Conservation (phyloP, 2,888 invertebrate species). For the Lithosia quadra region DNA sequence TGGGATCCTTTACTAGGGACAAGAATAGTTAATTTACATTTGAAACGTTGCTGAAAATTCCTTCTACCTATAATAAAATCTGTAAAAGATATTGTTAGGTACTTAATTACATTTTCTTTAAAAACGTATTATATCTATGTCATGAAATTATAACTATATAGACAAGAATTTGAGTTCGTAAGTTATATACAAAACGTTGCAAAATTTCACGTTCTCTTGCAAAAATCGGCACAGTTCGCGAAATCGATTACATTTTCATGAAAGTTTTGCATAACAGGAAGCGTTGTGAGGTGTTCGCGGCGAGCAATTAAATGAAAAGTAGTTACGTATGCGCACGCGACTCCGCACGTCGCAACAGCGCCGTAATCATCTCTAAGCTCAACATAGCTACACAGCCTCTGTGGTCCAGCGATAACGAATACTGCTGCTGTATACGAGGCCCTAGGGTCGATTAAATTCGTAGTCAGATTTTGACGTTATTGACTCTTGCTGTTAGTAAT, state of each 20-base stretch:
- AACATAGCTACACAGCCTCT: background rate
- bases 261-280: slow-evolving; percentile 57
- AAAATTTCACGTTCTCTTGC: background rate
- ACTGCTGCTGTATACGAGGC: background rate
- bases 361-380: slow-evolving; percentile 11
- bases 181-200: background rate
- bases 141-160: no score
- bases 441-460: no score
- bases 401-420: background rate
- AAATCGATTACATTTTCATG: slow-evolving; percentile 38
- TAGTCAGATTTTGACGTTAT: no score
- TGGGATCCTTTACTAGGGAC: no score
- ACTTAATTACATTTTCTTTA: no score
- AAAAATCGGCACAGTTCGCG: slow-evolving; percentile 6
- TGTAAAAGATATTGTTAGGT: no score
- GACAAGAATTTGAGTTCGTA: background rate
- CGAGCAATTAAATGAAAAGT: slow-evolving; percentile 59
- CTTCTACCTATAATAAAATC: no score
- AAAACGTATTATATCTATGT: no score
- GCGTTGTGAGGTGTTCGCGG: slow-evolving; percentile 37
- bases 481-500: no score
- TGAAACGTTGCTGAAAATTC: no score
- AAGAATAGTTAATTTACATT: no score
- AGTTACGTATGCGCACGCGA: slow-evolving; percentile 45
- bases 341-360: slow-evolving; percentile 27